These are phyloP conservation scores for Gonioctena quinquepunctata DNA, from an alignment of 1,140 invertebrate species.

Conservation along the genomic window DNA sequence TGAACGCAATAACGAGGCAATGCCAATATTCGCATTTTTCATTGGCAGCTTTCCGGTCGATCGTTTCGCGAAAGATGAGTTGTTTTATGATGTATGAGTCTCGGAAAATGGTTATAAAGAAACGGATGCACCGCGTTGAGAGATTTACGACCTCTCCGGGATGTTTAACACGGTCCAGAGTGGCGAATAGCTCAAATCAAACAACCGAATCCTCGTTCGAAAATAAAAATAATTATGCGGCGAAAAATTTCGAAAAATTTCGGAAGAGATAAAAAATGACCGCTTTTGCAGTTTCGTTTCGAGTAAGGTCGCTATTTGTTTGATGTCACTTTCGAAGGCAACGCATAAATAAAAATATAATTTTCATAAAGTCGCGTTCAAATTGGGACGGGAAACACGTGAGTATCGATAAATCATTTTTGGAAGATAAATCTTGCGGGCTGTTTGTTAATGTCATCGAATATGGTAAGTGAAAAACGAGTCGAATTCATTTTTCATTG, in stretches of 20 bases:
- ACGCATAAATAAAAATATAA: constrained; percentile 1
- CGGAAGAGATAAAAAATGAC: not conserved
- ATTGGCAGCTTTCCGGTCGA: not conserved
- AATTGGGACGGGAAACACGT: not conserved
- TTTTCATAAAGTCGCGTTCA: constrained; percentile 1
- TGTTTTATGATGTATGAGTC: not conserved
- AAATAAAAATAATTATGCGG: not conserved
- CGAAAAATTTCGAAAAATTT: not conserved
- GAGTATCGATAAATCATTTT: not conserved
- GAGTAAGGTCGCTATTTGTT: constrained; percentile 4
- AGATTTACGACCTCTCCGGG: not conserved
- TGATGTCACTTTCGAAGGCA: not conserved
- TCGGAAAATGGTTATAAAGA: not conserved
- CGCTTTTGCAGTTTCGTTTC: not conserved
- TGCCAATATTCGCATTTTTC: no score
- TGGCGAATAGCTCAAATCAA: not conserved
- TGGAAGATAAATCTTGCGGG: not conserved
- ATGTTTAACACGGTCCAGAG: not conserved
- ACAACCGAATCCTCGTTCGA: not conserved
- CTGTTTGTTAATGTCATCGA: not conserved
- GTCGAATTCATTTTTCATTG: no score
- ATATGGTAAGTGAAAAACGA: no score
- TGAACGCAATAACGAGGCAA: no score
- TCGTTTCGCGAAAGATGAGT: not conserved
- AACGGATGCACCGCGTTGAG: not conserved